A percentile compares a stretch with the other conserved stretches of the same genome.
Evolutionary conservation across 2,888 invertebrate species (phyloP).

Genomic region (Synergus itoensis): DNA sequence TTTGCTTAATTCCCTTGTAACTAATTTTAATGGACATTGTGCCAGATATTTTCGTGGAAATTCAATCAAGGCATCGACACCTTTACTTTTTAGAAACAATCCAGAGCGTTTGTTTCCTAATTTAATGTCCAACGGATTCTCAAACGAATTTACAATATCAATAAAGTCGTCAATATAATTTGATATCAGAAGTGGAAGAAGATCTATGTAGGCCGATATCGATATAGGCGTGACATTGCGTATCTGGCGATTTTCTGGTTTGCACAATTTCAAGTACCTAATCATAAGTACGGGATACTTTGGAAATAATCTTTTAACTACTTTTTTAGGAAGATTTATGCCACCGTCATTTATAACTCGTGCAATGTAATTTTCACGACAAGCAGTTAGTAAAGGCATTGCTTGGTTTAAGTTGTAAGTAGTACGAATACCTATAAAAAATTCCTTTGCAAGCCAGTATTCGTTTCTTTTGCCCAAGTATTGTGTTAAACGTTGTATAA

Average conservation of each 20-base stretch:
- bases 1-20: constrained; percentile 52
- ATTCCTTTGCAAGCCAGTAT: constrained; percentile 62
- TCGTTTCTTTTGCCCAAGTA: constrained; percentile 57
- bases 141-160: constrained; percentile 48
- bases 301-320: constrained; percentile 52
- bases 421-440: constrained; percentile 59
- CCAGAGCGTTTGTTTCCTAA: constrained; percentile 61
- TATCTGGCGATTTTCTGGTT: neutral
- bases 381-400: constrained; percentile 63
- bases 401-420: constrained; percentile 62
- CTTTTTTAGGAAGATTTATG: constrained; percentile 53
- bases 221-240: neutral
- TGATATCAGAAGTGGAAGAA: constrained; percentile 63
- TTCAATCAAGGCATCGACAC: constrained; percentile 54
- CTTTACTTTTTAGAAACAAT: constrained; percentile 63
- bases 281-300: constrained; percentile 66
- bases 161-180: constrained; percentile 61
- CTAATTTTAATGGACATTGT: constrained; percentile 60
- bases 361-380: constrained; percentile 64
- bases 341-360: constrained; percentile 49
- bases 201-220: constrained; percentile 49
- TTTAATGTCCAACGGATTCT: constrained; percentile 21
- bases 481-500: constrained; percentile 63
- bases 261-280: constrained; percentile 64
- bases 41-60: constrained; percentile 59